Percentiles rank a stretch among this genome's conserved stretches.
phyloP scores from a whole-genome alignment of 2,797 vertebrate genomes.

The Gymnocypris eckloni region DNA sequence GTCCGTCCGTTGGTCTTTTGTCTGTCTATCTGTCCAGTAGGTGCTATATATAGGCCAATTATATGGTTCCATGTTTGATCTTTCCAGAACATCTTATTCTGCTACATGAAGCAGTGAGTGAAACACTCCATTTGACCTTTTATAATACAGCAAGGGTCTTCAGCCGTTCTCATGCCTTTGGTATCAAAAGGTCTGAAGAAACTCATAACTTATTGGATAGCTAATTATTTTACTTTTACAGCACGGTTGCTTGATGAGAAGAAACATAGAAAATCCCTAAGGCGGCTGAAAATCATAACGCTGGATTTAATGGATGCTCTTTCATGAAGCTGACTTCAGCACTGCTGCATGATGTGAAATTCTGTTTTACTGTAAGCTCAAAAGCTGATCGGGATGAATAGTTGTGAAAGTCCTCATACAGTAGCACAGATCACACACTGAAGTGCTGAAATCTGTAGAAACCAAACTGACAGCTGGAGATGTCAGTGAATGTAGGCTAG shows the following conservation, averaged over 20 bases:
- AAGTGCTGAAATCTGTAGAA: constrained; percentile 23
- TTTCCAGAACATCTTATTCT: constrained; percentile 29
- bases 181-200: constrained; percentile 58
- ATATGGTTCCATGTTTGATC: constrained; percentile 15
- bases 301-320: constrained; percentile 58
- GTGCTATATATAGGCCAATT: constrained; percentile 20
- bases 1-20: too few relatives aligned
- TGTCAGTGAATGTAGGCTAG: constrained; percentile 1
- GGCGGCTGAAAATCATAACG: constrained; percentile 65
- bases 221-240: constrained; percentile 68
- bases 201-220: constrained; percentile 59
- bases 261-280: constrained; percentile 58
- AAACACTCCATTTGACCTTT: constrained; percentile 39
- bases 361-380: constrained; percentile 43
- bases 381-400: constrained; percentile 15
- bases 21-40: background rate
- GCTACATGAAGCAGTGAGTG: background rate
- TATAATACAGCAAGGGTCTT: constrained; percentile 18
- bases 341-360: constrained; percentile 57
- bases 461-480: constrained; percentile 33
- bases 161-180: background rate
- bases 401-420: background rate
- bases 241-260: constrained; percentile 52
- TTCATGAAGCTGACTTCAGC: constrained; percentile 61
- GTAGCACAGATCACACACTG: background rate